These are phyloP conservation scores for Drosophila bifasciata DNA, from an alignment of 1,140 invertebrate species.

Conservation along the genomic window DNA sequence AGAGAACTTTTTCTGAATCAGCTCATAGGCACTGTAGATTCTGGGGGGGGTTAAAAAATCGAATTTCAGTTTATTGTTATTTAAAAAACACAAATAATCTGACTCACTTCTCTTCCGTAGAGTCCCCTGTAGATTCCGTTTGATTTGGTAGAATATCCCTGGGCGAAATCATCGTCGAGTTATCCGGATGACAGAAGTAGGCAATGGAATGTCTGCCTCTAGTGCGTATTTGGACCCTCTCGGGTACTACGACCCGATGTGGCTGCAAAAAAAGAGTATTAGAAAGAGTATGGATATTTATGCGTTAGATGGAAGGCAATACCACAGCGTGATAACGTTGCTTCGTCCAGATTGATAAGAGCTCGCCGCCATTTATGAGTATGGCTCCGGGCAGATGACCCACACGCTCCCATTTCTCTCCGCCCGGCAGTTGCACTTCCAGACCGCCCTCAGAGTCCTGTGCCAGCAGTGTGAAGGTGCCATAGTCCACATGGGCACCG, in stretches of 20 bases:
- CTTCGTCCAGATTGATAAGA: slow-evolving; percentile 91
- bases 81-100: not conserved
- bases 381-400: slow-evolving; percentile 91
- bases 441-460: slow-evolving; percentile 88
- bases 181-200: slow-evolving; percentile 90
- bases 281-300: no score
- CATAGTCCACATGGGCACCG: slow-evolving; percentile 89
- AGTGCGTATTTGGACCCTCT: slow-evolving; percentile 86
- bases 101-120: slow-evolving; percentile 75
- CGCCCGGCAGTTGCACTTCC: slow-evolving; percentile 87
- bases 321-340: slow-evolving; percentile 89
- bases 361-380: slow-evolving; percentile 91
- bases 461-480: slow-evolving; percentile 89
- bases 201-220: slow-evolving; percentile 89
- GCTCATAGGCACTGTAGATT: slow-evolving; percentile 88
- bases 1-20: slow-evolving; percentile 88
- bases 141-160: slow-evolving; percentile 76
- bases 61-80: not conserved
- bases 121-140: slow-evolving; percentile 50
- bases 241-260: slow-evolving; percentile 90
- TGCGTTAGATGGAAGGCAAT: slow-evolving; percentile 43
- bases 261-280: slow-evolving; percentile 82
- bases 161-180: slow-evolving; percentile 86
- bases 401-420: slow-evolving; percentile 90
- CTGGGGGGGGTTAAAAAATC: slow-evolving; percentile 43